Base-by-base conservation (phyloP, 1,140 invertebrate species). In the Cheumatopsyche charites region DNA sequence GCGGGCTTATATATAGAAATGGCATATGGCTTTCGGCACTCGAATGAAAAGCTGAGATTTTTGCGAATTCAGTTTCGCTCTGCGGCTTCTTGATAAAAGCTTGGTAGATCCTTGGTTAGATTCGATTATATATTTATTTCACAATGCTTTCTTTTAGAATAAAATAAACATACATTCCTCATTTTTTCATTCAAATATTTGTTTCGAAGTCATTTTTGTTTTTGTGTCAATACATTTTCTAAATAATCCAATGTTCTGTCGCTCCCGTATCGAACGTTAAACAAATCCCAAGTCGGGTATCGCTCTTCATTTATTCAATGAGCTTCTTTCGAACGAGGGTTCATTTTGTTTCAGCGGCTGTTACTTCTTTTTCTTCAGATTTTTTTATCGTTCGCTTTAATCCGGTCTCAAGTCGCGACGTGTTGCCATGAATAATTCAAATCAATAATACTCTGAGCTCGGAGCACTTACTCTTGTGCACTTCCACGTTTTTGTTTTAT, bases 341-440 rank as follows among this genome's bases (percentile, higher is more conserved):
- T 58, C 19, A 58, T 58, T 58, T 58, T 58, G 55, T 58, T 58
- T 25, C 55, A 58, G 21, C 23, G 55, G 7, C 23, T 58, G 1
- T 4, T 13, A 25, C 12, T 23, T 12, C 4, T 58, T 58, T 58
- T 58, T 58, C 55, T 12, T 6, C 3, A 7, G 15, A 2, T 47
- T 47, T 58, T 23, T 58, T 58, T 52, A 11, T 58, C 21, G n/a
- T 19, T 5, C n/a, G 61, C 19, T 36, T 71, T 63, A 71, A 71
- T 63, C 43, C 69, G 12, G 69, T 71, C 69, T 71, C 21, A 13
- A 26, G 69, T 71, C 69, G 69, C 69, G 69, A 47, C 69, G 58
- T 26, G 26, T 71, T 65, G 55, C 29, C 62, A 71, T 71, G 69
- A 71, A 71, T 71, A 63, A 71, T 71, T 71, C 69, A 71, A 15